These are phyloP conservation scores for Tonatia bakeri DNA, from an alignment of 2,113 vertebrate species.

Conservation along the genomic window DNA sequence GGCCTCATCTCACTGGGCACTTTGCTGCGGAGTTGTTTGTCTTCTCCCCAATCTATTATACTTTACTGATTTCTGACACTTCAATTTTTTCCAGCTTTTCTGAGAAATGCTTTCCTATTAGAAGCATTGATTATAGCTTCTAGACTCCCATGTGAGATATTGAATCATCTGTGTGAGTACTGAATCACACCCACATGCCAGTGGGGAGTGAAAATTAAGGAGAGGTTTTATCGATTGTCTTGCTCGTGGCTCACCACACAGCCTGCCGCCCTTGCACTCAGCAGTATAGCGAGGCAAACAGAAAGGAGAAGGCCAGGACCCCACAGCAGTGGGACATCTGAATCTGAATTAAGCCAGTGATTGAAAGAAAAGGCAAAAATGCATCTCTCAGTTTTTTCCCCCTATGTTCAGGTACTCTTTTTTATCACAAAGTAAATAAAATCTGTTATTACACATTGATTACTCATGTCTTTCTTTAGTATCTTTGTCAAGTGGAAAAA, in stretches of 20 bases:
- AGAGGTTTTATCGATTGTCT: neutral
- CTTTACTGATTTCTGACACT: constrained; percentile 28
- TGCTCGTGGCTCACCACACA: neutral
- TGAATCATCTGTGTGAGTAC: neutral
- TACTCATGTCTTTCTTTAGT: neutral
- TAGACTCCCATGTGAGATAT: neutral
- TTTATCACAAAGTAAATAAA: neutral
- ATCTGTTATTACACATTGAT: neutral
- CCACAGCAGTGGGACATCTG: neutral
- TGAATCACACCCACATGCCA: neutral
- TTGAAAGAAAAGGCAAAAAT: neutral
- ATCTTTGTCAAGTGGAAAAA: neutral
- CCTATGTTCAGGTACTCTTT: neutral
- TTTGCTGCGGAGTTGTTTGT: neutral
- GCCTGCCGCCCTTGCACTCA: no score
- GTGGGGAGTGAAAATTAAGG: neutral
- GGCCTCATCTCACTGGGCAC: neutral
- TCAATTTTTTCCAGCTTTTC: constrained; percentile 26
- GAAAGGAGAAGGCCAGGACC: neutral
- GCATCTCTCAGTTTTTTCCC: neutral
- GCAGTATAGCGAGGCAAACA: neutral
- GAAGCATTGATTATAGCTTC: neutral
- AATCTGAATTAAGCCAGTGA: neutral
- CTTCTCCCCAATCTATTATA: neutral
- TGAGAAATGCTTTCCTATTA: constrained; percentile 13